Evolutionary conservation across 2,113 vertebrate species (phyloP).

Genomic region (Regulus satrapa): DNA sequence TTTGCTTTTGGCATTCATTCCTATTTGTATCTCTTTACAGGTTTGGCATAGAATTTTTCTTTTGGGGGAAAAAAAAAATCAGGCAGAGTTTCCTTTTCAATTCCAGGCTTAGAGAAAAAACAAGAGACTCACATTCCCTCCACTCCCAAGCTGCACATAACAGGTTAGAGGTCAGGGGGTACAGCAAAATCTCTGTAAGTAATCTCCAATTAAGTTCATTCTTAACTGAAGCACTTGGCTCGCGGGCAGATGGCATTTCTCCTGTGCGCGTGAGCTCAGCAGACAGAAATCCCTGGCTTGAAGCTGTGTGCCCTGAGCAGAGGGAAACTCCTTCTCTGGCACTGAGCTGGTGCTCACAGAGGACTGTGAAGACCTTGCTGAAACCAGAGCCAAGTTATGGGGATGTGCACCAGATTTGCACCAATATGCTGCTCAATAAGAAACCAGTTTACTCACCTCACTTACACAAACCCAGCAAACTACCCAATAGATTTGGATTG

Average conservation of each 20-base stretch:
- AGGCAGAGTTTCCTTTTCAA: neutral
- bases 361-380: neutral
- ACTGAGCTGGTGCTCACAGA: neutral
- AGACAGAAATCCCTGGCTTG: neutral
- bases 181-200: neutral
- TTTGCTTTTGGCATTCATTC: neutral
- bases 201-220: neutral
- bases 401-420: accelerated
- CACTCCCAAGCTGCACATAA: neutral
- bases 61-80: neutral
- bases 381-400: neutral
- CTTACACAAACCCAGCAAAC: neutral
- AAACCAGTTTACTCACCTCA: neutral
- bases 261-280: neutral
- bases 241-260: neutral
- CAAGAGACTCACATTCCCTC: neutral
- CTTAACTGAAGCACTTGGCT: constrained; percentile 3
- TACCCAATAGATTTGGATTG: neutral
- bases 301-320: neutral
- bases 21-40: constrained; percentile 15
- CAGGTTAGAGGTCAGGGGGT: neutral
- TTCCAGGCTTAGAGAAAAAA: neutral
- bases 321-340: neutral
- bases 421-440: accelerated
- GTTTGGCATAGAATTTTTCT: neutral